Conservation (phyloP, 2,113 vertebrate species). For the Tupaia tana region DNA sequence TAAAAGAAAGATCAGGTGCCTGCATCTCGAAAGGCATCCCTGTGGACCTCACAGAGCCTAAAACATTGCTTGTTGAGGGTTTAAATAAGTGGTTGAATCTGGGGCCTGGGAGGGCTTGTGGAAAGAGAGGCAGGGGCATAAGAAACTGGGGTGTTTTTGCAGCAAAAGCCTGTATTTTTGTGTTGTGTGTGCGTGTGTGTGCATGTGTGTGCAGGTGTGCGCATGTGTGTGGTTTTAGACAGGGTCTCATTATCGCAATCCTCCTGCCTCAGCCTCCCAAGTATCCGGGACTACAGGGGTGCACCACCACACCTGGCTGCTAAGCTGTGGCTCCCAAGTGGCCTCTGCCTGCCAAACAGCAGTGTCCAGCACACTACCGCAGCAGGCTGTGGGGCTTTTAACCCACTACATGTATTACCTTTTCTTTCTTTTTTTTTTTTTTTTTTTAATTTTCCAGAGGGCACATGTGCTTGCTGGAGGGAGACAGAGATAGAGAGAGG, state of each 20-base stretch:
- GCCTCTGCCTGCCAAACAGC: no score
- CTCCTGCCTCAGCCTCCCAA: no score
- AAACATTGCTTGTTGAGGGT: not conserved
- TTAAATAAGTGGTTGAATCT: not conserved
- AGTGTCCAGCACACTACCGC: no score
- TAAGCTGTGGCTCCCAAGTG: no score
- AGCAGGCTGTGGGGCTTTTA: not conserved
- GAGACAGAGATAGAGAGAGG: no score
- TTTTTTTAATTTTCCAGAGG: not conserved
- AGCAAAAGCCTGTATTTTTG: not conserved
- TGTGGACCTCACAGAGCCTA: not conserved
- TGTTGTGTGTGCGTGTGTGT: not conserved
- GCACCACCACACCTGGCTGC: no score
- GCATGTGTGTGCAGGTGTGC: no score
- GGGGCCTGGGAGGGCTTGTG: no score
- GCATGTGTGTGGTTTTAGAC: no score
- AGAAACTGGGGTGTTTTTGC: constrained; percentile 2
- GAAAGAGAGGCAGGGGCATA: not conserved
- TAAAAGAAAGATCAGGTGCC: not conserved
- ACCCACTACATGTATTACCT: not conserved
- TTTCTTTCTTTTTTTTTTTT: not conserved
- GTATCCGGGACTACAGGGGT: no score
- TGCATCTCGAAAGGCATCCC: not conserved
- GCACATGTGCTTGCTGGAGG: no score
- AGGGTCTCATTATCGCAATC: no score